phyloP scores from a whole-genome alignment of 1,140 invertebrate species.

The Lordiphosa clarofinis region DNA sequence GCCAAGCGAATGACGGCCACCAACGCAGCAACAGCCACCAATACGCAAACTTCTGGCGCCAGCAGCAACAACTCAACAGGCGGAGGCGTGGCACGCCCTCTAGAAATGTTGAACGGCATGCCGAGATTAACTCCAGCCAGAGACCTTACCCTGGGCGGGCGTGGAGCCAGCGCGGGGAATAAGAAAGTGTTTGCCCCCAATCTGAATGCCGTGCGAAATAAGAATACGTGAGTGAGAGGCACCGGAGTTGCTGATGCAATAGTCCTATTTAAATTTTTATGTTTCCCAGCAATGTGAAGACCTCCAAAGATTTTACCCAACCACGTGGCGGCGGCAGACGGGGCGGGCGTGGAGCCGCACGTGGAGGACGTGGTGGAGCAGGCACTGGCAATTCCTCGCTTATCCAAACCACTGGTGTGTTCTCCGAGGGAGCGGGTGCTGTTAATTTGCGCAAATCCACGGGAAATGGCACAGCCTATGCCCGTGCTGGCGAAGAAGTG shows the following conservation, averaged over 20 bases:
- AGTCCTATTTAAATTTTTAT: no score
- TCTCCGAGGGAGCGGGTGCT: slow-evolving; percentile 72
- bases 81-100: slow-evolving; percentile 9
- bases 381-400: slow-evolving; percentile 52
- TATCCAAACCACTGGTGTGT: slow-evolving; percentile 72
- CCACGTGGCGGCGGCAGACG: slow-evolving; percentile 39
- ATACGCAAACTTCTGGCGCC: slow-evolving; percentile 18
- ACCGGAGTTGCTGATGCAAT: background rate
- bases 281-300: slow-evolving; percentile 62
- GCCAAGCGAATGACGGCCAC: slow-evolving; percentile 48
- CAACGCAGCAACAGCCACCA: slow-evolving; percentile 21
- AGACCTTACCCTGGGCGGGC: slow-evolving; percentile 81
- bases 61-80: slow-evolving; percentile 14
- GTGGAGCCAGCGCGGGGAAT: slow-evolving; percentile 30
- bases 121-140: slow-evolving; percentile 80
- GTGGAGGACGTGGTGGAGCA: slow-evolving; percentile 41
- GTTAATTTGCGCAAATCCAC: slow-evolving; percentile 48
- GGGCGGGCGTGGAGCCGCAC: slow-evolving; percentile 40
- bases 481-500: slow-evolving; percentile 45
- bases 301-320: slow-evolving; percentile 71
- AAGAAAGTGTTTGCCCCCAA: slow-evolving; percentile 76
- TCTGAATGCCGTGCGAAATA: slow-evolving; percentile 73
- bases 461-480: slow-evolving; percentile 37
- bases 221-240: slow-evolving; percentile 62
- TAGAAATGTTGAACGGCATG: slow-evolving; percentile 48